Percentiles rank a stretch among this genome's conserved stretches.
These are phyloP conservation scores for Apodemia mormo DNA, from an alignment of 2,888 invertebrate genomes.

Conservation along the genomic window DNA sequence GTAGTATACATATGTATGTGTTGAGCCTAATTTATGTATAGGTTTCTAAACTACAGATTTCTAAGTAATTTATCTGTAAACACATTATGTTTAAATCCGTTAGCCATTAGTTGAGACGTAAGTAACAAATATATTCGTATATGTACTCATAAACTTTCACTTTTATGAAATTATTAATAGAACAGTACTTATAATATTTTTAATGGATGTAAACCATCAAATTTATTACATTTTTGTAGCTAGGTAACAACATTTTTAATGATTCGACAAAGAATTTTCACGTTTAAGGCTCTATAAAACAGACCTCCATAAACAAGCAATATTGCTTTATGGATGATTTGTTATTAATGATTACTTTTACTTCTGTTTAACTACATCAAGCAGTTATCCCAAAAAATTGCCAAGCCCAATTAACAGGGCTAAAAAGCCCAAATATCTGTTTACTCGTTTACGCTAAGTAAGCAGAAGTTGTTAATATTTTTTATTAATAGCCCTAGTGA, in stretches of 20 bases:
- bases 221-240: slow-evolving; percentile 62
- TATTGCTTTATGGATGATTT: slow-evolving; percentile 64
- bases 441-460: not conserved
- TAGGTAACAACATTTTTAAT: slow-evolving; percentile 62
- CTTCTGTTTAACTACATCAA: slow-evolving; percentile 39
- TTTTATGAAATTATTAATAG: too few relatives aligned
- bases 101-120: too few relatives aligned
- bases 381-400: slow-evolving; percentile 24
- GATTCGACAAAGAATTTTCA: slow-evolving; percentile 64
- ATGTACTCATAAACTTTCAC: too few relatives aligned
- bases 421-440: slow-evolving; percentile 2
- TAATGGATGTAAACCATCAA: slow-evolving; percentile 44
- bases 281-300: slow-evolving; percentile 64
- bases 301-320: slow-evolving; percentile 75
- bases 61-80: too few relatives aligned
- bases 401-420: slow-evolving; percentile 21
- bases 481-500: not conserved
- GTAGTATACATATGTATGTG: too few relatives aligned
- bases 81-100: too few relatives aligned
- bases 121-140: too few relatives aligned
- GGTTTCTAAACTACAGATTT: too few relatives aligned
- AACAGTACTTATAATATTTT: too few relatives aligned
- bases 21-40: too few relatives aligned
- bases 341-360: slow-evolving; percentile 61
- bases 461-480: not conserved